Evolutionary conservation across 2,113 vertebrate genomes (phyloP), one percentile per base, ranked within the genome.

Genomic region (Nothocercus julius): DNA sequence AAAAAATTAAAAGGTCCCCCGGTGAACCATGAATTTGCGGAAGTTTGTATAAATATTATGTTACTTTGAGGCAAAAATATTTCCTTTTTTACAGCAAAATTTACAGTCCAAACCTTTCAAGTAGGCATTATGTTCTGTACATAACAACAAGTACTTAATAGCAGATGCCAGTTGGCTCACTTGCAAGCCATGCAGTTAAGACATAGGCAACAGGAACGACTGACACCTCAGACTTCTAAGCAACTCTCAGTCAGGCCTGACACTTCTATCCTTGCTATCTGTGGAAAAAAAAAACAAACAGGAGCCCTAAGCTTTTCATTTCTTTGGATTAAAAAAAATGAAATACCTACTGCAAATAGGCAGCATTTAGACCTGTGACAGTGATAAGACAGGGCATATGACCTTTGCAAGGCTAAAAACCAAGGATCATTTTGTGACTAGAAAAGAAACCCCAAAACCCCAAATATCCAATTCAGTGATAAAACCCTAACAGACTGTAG

Each of bases 31-130:
- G 45, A 73, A 81, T 70, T 80, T 82, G 18, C 30, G 14, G 79
- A 28, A 47, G 21, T n/a, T 69, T 44, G 9, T 36, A 63, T 14
- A 69, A 74, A 40, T 0, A 6, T 44, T 51, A 56, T 0, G 0
- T 38, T 58, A 56, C 24, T 63, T 40, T 42, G n/a, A 91, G 40
- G 11, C 44, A 80, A 21, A 51, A 82, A 30, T 7, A 30, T 30
- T 63, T 84, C 1, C 0, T 6, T 45, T 44, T 82, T 25, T 44
- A 47, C 12, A 68, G 36, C n/a, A 88, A 85, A 95, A 28, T 51
- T 38, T 38, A 34, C 34, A 81, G 21, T 51, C 56, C 63, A 84
- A 45, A 36, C 14, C 9, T 14, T 19, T 66, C 69, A 28, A 81
- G 28, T 25, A 84, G 77, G 32, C 21, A 42, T 73, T 38, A 42